Percentiles rank a stretch among this genome's conserved stretches.
Evolutionary conservation across 1,140 invertebrate species (phyloP).

Genomic region (Callitettix versicolor): DNA sequence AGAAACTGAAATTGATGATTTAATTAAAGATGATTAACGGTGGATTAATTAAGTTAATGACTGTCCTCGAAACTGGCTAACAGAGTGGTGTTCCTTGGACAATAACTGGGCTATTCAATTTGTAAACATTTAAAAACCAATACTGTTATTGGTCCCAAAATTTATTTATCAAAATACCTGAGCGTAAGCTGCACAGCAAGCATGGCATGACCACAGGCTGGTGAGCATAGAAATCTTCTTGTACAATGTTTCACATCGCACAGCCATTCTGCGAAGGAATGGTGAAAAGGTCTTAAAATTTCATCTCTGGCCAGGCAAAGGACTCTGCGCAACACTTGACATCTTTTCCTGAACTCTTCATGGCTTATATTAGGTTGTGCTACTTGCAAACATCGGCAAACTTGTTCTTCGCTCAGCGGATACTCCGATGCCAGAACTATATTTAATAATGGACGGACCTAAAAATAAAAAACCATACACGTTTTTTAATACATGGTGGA

Average conservation of each 20-base stretch:
- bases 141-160: too few relatives aligned
- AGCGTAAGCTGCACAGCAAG: constrained; percentile 74
- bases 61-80: too few relatives aligned
- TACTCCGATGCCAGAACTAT: constrained; percentile 77
- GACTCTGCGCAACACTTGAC: constrained; percentile 68
- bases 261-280: constrained; percentile 89
- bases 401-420: constrained; percentile 66
- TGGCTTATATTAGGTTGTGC: constrained; percentile 66
- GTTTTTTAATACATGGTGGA: too few relatives aligned
- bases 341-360: constrained; percentile 74
- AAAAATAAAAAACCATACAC: too few relatives aligned
- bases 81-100: too few relatives aligned
- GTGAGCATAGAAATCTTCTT: constrained; percentile 81
- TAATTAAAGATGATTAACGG: too few relatives aligned
- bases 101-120: too few relatives aligned
- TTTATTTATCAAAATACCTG: constrained; percentile 27
- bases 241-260: constrained; percentile 94
- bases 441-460: constrained; percentile 70
- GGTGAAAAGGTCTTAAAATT: constrained; percentile 66
- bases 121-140: too few relatives aligned
- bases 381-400: constrained; percentile 71
- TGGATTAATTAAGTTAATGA: too few relatives aligned
- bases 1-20: too few relatives aligned
- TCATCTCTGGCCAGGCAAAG: constrained; percentile 43
- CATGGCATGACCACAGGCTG: constrained; percentile 78